Percentiles rank a stretch among this genome's conserved stretches.
Conservation (phyloP, 2,888 invertebrate genomes). For the Drosophila setosimentum region DNA sequence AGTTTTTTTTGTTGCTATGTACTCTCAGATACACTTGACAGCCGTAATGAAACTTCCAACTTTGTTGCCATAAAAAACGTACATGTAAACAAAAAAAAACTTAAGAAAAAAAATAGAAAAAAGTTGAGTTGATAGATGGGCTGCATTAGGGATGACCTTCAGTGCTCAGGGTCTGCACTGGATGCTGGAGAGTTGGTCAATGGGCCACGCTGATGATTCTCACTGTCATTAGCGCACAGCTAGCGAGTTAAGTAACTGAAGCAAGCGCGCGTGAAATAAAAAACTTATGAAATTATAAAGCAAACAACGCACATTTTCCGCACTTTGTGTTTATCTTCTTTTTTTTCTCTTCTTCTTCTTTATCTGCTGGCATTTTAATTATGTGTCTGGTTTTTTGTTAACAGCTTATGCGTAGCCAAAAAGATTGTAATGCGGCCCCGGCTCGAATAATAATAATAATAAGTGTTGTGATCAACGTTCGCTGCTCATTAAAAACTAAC, state of each 20-base stretch:
- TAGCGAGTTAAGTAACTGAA: conserved; percentile 24
- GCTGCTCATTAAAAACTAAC: conserved; percentile 62
- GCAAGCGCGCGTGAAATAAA: conserved; percentile 2
- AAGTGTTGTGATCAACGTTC: conserved; percentile 59
- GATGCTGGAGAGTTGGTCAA: conserved; percentile 53
- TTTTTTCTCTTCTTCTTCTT: not conserved
- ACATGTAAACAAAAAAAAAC: not conserved
- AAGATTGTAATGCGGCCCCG: conserved; percentile 54
- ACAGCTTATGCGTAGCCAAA: conserved; percentile 64
- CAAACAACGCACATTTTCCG: conserved; percentile 62
- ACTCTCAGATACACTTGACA: conserved; percentile 32
- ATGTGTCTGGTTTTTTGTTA: conserved; percentile 28
- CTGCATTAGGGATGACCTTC: conserved; percentile 60
- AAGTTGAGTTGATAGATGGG: conserved; percentile 42
- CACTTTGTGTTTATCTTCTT: conserved; percentile 33
- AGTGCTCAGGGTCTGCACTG: conserved; percentile 5
- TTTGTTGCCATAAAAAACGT: conserved; percentile 29
- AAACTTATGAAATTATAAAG: conserved; percentile 54
- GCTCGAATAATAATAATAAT: conserved; percentile 36
- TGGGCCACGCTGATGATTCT: conserved; percentile 49
- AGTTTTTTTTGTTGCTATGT: not conserved
- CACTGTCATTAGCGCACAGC: conserved; percentile 56
- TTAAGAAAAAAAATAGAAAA: not conserved
- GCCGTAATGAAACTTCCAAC: conserved; percentile 49
- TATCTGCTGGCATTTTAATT: conserved; percentile 52